Base-by-base conservation (phyloP, 30 jellyfish, hydroid and myxozoan genomes). In the Aurelia sp. region DNA sequence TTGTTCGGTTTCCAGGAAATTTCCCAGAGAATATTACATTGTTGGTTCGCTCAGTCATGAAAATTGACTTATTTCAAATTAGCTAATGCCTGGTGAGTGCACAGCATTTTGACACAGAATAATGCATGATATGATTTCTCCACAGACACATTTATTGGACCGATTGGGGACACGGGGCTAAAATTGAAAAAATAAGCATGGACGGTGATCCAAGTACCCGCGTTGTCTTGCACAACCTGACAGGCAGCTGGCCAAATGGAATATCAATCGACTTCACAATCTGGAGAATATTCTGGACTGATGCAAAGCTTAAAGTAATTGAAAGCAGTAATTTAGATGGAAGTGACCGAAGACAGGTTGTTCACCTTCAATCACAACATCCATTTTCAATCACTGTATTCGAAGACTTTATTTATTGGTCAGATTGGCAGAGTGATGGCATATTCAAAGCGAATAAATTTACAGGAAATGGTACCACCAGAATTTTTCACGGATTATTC, bases 181-280 rank as follows among this genome's bases (percentile, higher is more conserved):
- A 73, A 58, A 91, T 91, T 31, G 94, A 76, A 67, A 72, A 86
- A 47, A 91, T 91, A 64, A 85, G 98, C 68, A 85, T 91, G 96
- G 98, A 91, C 61, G 98, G 98, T 16, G 96, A 91, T 52, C 86
- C 69, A 18, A 37, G 22, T 5, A 90, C 96, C 19, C 85, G 97
- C 16, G 48, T 19, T 15, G 71, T 78, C 51, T 11, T 90, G 37
- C 90, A 80, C 66, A 69, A 62, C 17, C 92, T 76, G 52, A 90
- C 84, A 21, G 85, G 85, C 23, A 71, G 92, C 66, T 91, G 98
- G 98, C 98, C 98, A 0, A 91, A 91, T 60, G 96, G 98, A 11
- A 58, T 91, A 48, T 13, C 91, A 9, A 73, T 91, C 64, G 98
- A 91, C 66, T 91, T 91, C 33, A 74, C 96, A 47, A n/a, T 79